Evolutionary conservation across 1,140 invertebrate genomes (phyloP), one percentile per base, ranked within the genome.

Genomic region (Micrasema longulum): DNA sequence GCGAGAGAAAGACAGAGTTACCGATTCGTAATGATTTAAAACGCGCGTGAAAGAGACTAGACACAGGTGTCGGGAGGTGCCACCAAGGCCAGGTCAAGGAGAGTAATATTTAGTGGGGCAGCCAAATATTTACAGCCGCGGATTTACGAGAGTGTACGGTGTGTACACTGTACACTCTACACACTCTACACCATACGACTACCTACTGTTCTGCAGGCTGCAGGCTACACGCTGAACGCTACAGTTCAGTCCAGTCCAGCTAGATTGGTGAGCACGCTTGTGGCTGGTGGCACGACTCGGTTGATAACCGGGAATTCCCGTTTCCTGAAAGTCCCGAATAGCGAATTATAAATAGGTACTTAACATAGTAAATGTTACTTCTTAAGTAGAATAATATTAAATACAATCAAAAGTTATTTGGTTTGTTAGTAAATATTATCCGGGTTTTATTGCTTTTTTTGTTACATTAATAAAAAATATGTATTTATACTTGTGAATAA

Each of bases 81-180:
- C 11, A 23, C 9, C 35, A 60, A 60, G 55, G 55, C 55, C 55
- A 60, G 55, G 55, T 60, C 55, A 60, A 60, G 55, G 55, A 60
- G 55, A 60, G 7, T 14, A 31, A 31, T 31, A 38, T 41, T 38
- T 41, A 60, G 55, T 38, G 55, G 55, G 55, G 35, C 55, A 38
- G 14, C 36, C 55, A 38, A 38, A 36, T 38, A 16, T 41, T 60
- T 53, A 31, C 55, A n/a, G 16, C n/a, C 53, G 31, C 31, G 26
- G 26, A 31, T 31, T 31, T 31, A 31, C 26, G 26, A 7, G 26
- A 9, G 10, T 22, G 14, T 22, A 16, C 7, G 14, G 3, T 31
- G 26, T 4, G 26, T 31, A 18, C 47, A 2, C 45, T 14, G 36
- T 12, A 12, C 5, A 12, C 12, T n/a, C n/a, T n/a, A n/a, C n/a